A percentile compares a stretch with the other conserved stretches of the same genome.
These are phyloP conservation scores for Caranx ignobilis DNA, from an alignment of 2,113 vertebrate species.

Conservation along the genomic window DNA sequence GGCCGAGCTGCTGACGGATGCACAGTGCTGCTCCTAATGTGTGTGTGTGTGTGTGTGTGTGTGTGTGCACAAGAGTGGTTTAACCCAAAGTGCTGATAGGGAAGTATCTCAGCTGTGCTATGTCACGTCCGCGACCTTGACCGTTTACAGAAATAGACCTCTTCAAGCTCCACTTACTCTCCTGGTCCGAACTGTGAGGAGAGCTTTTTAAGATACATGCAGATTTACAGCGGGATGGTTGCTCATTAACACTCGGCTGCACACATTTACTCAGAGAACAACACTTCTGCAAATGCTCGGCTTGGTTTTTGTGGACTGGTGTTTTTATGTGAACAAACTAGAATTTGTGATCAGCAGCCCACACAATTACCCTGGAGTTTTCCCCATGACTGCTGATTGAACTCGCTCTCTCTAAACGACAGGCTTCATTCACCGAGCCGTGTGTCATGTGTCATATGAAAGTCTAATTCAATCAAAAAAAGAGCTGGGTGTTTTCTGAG, in stretches of 20 bases:
- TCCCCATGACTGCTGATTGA: not conserved
- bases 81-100: slow-evolving; percentile 39
- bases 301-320: not conserved
- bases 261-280: slow-evolving; percentile 26
- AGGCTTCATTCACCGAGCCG: slow-evolving; percentile 7
- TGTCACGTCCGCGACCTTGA: slow-evolving; percentile 55
- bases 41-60: not conserved
- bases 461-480: not conserved
- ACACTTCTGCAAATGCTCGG: slow-evolving; percentile 8
- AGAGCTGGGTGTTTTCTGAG: not conserved
- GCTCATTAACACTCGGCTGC: slow-evolving; percentile 52
- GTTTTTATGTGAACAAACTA: slow-evolving; percentile 11
- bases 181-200: slow-evolving; percentile 26
- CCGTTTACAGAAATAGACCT: slow-evolving; percentile 59
- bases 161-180: slow-evolving; percentile 63
- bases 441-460: not conserved
- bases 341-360: slow-evolving; percentile 5
- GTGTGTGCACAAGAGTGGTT: slow-evolving; percentile 7
- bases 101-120: slow-evolving; percentile 34
- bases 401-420: slow-evolving; percentile 1
- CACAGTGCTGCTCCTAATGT: not conserved
- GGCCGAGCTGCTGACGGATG: slow-evolving; percentile 25
- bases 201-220: slow-evolving; percentile 36
- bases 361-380: not conserved
- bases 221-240: not conserved